Conservation (phyloP, 1,140 invertebrate genomes). For the Pararge aegeria region DNA sequence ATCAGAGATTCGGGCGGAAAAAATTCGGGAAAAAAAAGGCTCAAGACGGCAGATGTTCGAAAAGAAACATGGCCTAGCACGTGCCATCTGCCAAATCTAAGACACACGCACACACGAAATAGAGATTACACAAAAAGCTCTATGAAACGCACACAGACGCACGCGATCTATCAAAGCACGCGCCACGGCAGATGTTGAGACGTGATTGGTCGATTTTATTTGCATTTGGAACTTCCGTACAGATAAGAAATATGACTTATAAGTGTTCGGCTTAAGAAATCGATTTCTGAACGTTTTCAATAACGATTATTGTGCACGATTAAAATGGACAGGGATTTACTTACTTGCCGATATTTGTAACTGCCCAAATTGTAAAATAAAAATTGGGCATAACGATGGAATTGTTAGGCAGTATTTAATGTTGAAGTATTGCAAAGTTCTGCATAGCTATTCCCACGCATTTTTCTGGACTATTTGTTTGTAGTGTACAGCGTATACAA, state of each 20-base stretch:
- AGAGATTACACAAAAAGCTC: conserved; percentile 26
- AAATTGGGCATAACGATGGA: no score
- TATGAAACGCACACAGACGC: conserved; percentile 41
- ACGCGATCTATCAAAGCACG: conserved; percentile 60
- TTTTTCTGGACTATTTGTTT: no score
- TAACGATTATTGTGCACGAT: conserved; percentile 4
- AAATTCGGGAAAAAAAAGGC: conserved; percentile 52
- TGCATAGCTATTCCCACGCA: no score
- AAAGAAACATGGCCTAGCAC: conserved; percentile 67
- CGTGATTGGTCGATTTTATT: conserved; percentile 64
- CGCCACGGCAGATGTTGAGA: conserved; percentile 63
- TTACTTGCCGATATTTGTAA: neutral
- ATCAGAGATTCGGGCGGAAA: conserved; percentile 51
- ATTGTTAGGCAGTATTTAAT: no score
- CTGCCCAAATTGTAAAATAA: no score
- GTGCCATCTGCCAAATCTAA: conserved; percentile 78
- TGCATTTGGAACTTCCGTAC: conserved; percentile 65
- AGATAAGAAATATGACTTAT: conserved; percentile 69
- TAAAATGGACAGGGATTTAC: neutral
- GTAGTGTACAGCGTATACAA: no score
- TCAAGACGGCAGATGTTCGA: conserved; percentile 71
- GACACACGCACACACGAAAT: conserved; percentile 53
- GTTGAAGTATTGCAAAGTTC: no score
- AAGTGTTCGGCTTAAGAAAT: conserved; percentile 14
- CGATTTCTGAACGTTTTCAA: neutral